phyloP scores from a whole-genome alignment of 2,888 invertebrate species.

The Syrista parreyssii region DNA sequence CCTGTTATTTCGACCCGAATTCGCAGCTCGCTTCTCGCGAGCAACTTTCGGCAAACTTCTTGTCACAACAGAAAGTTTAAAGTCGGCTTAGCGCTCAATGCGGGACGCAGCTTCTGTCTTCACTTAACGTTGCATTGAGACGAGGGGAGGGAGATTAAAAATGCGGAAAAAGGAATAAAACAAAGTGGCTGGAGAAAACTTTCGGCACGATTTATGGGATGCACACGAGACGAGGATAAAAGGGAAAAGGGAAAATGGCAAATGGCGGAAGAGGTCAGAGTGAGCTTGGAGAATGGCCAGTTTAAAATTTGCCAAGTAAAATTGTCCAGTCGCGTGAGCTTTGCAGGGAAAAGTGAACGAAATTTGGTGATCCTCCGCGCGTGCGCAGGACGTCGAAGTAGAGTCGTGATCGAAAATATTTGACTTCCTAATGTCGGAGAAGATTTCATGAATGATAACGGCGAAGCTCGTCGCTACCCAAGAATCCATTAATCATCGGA shows the following conservation, averaged over 20 bases:
- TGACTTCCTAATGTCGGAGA: constrained; percentile 36
- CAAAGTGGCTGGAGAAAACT: background rate
- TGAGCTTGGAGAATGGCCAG: no score
- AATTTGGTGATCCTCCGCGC: no score
- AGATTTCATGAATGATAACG: constrained; percentile 24
- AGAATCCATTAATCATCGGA: constrained; percentile 35
- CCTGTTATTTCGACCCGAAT: background rate
- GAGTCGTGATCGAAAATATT: constrained; percentile 25
- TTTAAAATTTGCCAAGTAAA: no score
- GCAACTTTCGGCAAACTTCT: constrained; percentile 39
- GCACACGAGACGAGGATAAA: no score
- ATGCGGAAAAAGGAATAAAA: constrained; percentile 4
- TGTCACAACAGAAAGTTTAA: constrained; percentile 53
- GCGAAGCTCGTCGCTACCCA: constrained; percentile 12
- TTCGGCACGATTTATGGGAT: no score
- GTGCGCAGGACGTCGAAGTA: no score
- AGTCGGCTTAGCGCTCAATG: constrained; percentile 48
- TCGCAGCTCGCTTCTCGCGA: background rate
- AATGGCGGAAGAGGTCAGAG: no score
- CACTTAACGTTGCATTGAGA: no score
- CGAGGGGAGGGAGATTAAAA: background rate
- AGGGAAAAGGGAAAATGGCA: no score
- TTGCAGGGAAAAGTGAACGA: no score
- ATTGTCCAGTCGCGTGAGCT: no score
- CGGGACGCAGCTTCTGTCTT: constrained; percentile 11